Evolutionary conservation across 2,888 invertebrate genomes (phyloP), one percentile per base, ranked within the genome.

Genomic region (Ophioninae sp.): DNA sequence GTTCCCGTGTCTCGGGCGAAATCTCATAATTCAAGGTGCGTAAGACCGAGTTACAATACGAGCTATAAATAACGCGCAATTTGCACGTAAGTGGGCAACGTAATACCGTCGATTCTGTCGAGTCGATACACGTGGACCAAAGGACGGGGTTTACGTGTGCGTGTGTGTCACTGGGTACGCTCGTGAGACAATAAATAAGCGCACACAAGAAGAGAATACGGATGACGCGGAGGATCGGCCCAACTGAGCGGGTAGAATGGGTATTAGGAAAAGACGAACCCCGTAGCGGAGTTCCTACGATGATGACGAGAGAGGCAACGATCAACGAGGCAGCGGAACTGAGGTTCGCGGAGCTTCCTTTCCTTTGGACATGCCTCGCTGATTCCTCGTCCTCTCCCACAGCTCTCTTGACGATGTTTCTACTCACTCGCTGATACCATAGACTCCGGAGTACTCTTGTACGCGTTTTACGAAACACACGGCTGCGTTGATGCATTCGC

Each of bases 261-360:
- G 80, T 67, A 79, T 79, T 84, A 79, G 84, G 84, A 82, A 79
- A 82, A 84, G 81, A 79, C 79, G 76, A 70, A 67, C 73, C 74
- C 70, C 20, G 65, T 37, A 13, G 50, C 50, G 68, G 72, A 76
- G 75, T 61, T 76, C 30, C 56, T 72, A 75, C 81, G 81, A 79
- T 67, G 79, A 91, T 50, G 70, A 50, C 50, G 50, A 50, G 50
- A 72, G 79, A 64, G 67, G 70, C 44, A 90, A 90, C 88, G 50
- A 50, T 50, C 50, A 90, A 84, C 85, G 91, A 90, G 91, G 90
- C 90, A 91, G 92, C 93, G 93, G 93, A 93, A 93, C 92, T 93
- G 91, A 90, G 93, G 90, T 93, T 92, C 91, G 92, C 90, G 89
- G 92, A 91, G 91, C 92, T 91, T 92, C 91, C 92, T 92, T 92